Evolutionary conservation across 1,140 invertebrate species (phyloP).

Genomic region (Vanessa atalanta): DNA sequence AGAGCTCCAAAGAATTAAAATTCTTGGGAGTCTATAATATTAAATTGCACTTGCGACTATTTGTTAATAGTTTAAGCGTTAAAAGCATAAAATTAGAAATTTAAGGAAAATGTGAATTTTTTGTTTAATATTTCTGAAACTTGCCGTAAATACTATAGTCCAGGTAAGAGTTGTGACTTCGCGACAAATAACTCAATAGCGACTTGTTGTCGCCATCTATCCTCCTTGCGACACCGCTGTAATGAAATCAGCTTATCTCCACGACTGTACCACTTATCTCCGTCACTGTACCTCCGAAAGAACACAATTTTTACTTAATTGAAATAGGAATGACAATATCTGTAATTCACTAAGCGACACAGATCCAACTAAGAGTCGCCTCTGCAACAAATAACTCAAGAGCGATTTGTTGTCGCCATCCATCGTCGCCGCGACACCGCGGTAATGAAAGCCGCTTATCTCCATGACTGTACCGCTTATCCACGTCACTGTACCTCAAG

Average conservation of each 20-base stretch:
- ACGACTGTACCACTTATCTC: conserved; percentile 45
- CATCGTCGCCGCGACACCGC: conserved; percentile 52
- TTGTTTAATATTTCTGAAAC: no score
- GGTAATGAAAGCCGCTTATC: conserved; percentile 62
- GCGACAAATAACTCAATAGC: conserved; percentile 50
- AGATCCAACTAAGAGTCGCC: background rate
- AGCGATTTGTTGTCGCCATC: conserved; percentile 58
- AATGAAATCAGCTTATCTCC: conserved; percentile 59
- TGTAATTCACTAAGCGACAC: background rate
- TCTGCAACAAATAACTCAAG: conserved; percentile 48
- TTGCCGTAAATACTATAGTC: no score
- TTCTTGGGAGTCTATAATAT: no score
- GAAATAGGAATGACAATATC: conserved; percentile 5
- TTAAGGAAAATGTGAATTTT: no score
- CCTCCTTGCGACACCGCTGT: conserved; percentile 48
- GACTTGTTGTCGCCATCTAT: conserved; percentile 59
- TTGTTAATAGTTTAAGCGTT: no score
- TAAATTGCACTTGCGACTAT: no score
- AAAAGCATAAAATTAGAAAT: no score
- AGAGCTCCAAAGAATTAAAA: no score
- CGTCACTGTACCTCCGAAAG: background rate
- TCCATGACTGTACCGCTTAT: conserved; percentile 51
- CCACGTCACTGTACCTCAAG: conserved; percentile 52
- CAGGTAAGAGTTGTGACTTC: background rate
- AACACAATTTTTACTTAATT: background rate